Percentiles rank a stretch among this genome's conserved stretches.
phyloP scores from a whole-genome alignment of 2,113 vertebrate genomes.

The Leptobrachium ailaonicum region DNA sequence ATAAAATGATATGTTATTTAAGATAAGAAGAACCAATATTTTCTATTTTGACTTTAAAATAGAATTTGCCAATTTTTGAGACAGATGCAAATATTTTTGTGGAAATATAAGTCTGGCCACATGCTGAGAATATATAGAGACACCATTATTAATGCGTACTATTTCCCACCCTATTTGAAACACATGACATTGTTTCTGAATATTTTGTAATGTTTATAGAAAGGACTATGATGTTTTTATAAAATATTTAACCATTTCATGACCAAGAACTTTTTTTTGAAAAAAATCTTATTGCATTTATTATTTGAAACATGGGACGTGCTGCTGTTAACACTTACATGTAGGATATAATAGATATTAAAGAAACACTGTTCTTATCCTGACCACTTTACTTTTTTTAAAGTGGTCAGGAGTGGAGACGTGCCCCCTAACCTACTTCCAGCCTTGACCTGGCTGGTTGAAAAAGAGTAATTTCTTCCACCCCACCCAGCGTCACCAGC shows the following conservation, averaged over 20 bases:
- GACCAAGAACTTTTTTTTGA: too few relatives aligned
- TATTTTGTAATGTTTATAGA: background rate
- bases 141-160: slow-evolving; percentile 33
- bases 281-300: too few relatives aligned
- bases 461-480: too few relatives aligned
- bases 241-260: background rate
- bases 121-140: slow-evolving; percentile 38
- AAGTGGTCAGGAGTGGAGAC: too few relatives aligned
- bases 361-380: too few relatives aligned
- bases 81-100: slow-evolving; percentile 42
- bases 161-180: slow-evolving; percentile 31
- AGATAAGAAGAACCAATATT: slow-evolving; percentile 36
- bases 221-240: slow-evolving; percentile 5
- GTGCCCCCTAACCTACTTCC: too few relatives aligned
- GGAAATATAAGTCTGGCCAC: slow-evolving; percentile 37
- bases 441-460: too few relatives aligned
- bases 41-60: slow-evolving; percentile 41
- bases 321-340: too few relatives aligned
- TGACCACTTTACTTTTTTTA: too few relatives aligned
- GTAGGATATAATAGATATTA: too few relatives aligned
- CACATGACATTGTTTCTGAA: slow-evolving; percentile 15
- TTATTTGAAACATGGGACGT: too few relatives aligned
- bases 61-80: slow-evolving; percentile 30
- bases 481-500: too few relatives aligned
- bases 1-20: slow-evolving; percentile 38